A percentile compares a stretch with the other conserved stretches of the same genome.
phyloP scores from a whole-genome alignment of 2,888 invertebrate species.

The Cybosia mesomella region DNA sequence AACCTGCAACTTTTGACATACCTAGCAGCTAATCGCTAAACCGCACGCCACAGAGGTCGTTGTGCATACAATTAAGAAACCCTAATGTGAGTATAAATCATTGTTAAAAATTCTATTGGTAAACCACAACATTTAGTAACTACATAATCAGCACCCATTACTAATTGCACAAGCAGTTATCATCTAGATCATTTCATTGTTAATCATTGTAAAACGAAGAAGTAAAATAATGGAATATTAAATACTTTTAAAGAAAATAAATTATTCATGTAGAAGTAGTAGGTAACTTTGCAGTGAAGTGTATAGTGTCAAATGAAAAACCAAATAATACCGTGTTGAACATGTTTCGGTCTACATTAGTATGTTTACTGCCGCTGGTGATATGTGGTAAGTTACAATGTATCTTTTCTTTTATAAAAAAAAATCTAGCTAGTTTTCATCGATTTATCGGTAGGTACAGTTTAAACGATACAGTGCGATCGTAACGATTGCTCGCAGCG shows the following conservation, averaged over 20 bases:
- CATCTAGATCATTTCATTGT: neutral
- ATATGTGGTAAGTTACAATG: conserved; percentile 55
- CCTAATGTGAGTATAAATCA: neutral
- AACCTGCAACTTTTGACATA: too few species aligned
- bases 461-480: too few species aligned
- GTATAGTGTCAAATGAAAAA: conserved; percentile 16
- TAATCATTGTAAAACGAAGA: neutral
- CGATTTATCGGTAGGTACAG: too few species aligned
- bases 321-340: conserved; percentile 18
- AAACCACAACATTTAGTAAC: neutral
- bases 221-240: neutral
- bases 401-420: neutral
- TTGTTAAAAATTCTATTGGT: neutral
- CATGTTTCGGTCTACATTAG: conserved; percentile 47
- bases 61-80: neutral
- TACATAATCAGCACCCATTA: neutral
- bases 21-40: too few species aligned
- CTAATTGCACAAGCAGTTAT: neutral
- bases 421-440: too few species aligned
- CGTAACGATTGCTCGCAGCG: too few species aligned
- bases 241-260: neutral
- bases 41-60: neutral
- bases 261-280: neutral
- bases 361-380: conserved; percentile 55
- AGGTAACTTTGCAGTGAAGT: conserved; percentile 16